These are phyloP conservation scores for Crotophaga sulcirostris DNA, from an alignment of 2,113 vertebrate genomes.

Conservation along the genomic window DNA sequence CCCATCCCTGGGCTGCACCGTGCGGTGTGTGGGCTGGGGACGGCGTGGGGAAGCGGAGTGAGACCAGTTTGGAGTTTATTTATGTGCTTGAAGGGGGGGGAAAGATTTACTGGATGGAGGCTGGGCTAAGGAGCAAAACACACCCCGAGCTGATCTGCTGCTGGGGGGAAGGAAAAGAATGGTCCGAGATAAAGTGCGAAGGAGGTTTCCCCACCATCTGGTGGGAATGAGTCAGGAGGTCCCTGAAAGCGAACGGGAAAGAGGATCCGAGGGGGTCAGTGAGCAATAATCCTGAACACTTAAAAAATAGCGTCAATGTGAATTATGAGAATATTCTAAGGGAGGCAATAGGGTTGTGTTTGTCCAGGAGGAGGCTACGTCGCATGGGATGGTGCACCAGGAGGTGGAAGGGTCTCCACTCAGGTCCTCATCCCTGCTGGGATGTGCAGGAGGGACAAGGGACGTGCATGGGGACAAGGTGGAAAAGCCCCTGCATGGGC, in stretches of 20 bases:
- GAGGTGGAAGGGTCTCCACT: fast-evolving
- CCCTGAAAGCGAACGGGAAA: neutral
- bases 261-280: neutral
- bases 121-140: neutral
- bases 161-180: fast-evolving
- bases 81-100: neutral
- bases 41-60: fast-evolving
- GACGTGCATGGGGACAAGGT: too few species aligned
- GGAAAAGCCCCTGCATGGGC: neutral
- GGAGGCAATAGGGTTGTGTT: fast-evolving
- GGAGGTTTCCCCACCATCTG: neutral
- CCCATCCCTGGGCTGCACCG: neutral
- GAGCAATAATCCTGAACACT: neutral
- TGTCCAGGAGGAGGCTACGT: neutral
- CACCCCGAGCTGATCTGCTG: neutral
- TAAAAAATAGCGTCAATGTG: fast-evolving
- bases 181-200: fast-evolving
- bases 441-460: neutral
- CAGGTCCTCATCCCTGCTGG: neutral
- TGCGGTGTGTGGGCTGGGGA: neutral
- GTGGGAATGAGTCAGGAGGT: fast-evolving
- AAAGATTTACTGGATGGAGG: neutral
- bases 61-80: neutral
- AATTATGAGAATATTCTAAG: fast-evolving
- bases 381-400: fast-evolving